Evolutionary conservation across 2,888 invertebrate genomes (phyloP).

Genomic region (Oscheius sp.): DNA sequence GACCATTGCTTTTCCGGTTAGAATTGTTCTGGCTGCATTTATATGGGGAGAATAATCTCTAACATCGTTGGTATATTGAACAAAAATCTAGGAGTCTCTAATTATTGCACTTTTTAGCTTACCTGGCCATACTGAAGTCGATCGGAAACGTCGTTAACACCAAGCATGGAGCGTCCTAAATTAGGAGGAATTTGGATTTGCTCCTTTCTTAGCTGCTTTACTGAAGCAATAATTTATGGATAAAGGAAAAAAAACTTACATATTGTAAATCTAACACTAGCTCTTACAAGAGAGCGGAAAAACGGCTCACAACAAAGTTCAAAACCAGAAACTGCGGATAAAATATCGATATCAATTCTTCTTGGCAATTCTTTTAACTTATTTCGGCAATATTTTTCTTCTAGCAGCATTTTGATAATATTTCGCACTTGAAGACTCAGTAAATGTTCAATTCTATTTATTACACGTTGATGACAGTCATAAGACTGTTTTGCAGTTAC

Average conservation of each 20-base stretch:
- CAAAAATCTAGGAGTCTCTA: slow-evolving; percentile 53
- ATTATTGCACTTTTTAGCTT: neutral
- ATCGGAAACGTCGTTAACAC: slow-evolving; percentile 66
- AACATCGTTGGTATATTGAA: slow-evolving; percentile 57
- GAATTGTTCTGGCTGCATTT: slow-evolving; percentile 36
- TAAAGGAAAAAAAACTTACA: neutral
- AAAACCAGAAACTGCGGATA: slow-evolving; percentile 10
- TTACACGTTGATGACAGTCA: slow-evolving; percentile 53
- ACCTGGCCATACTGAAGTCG: slow-evolving; percentile 48
- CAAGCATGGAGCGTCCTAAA: slow-evolving; percentile 62
- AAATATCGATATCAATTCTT: slow-evolving; percentile 23
- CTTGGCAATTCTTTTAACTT: slow-evolving; percentile 26
- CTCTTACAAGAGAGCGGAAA: slow-evolving; percentile 26
- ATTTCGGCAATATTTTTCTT: slow-evolving; percentile 38
- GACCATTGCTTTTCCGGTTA: slow-evolving; percentile 69
- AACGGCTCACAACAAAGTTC: slow-evolving; percentile 34
- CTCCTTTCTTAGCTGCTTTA: slow-evolving; percentile 33
- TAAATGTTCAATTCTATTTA: slow-evolving; percentile 60
- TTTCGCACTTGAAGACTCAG: slow-evolving; percentile 57
- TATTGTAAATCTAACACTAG: slow-evolving; percentile 14
- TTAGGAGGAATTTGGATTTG: slow-evolving; percentile 46
- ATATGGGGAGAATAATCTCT: slow-evolving; percentile 29
- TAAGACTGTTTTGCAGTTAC: slow-evolving; percentile 59
- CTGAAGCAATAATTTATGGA: neutral
- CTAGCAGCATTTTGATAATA: slow-evolving; percentile 53